Percentiles rank a stretch among this genome's conserved stretches.
phyloP scores from a whole-genome alignment of 2,888 invertebrate species.

The Pseudoips prasinana region DNA sequence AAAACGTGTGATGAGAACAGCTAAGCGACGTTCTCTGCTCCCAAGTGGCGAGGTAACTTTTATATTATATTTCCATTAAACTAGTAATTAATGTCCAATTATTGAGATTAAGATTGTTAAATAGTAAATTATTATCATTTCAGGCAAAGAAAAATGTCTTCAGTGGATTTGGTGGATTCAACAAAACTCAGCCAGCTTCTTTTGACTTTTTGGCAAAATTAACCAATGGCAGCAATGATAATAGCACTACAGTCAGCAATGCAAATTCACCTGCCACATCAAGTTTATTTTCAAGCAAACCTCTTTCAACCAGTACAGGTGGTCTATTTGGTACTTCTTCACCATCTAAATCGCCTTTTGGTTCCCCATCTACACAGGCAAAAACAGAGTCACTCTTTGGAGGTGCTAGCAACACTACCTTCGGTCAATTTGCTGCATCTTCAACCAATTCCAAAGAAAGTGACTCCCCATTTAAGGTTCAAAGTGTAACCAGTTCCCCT shows the following conservation, averaged over 20 bases:
- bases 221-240: slow-evolving; percentile 69
- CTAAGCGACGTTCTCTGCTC: slow-evolving; percentile 82
- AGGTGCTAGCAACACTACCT: slow-evolving; percentile 24
- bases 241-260: slow-evolving; percentile 46
- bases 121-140: too few relatives aligned
- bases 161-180: slow-evolving; percentile 86
- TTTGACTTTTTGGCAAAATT: slow-evolving; percentile 84
- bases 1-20: slow-evolving; percentile 89
- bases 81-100: too few relatives aligned
- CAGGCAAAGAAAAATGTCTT: slow-evolving; percentile 83
- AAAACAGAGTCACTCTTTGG: slow-evolving; percentile 26
- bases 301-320: slow-evolving; percentile 38
- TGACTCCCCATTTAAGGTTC: slow-evolving; percentile 57
- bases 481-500: slow-evolving; percentile 41
- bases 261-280: slow-evolving; percentile 40
- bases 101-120: too few relatives aligned
- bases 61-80: too few relatives aligned
- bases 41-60: slow-evolving; percentile 35
- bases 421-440: slow-evolving; percentile 38
- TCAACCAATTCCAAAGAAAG: slow-evolving; percentile 50
- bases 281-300: slow-evolving; percentile 49
- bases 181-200: slow-evolving; percentile 74
- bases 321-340: slow-evolving; percentile 43
- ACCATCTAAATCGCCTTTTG: slow-evolving; percentile 46
- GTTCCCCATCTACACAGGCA: slow-evolving; percentile 27